These are phyloP conservation scores for Bostrychus sinensis DNA, from an alignment of 2,113 vertebrate genomes.

Conservation along the genomic window DNA sequence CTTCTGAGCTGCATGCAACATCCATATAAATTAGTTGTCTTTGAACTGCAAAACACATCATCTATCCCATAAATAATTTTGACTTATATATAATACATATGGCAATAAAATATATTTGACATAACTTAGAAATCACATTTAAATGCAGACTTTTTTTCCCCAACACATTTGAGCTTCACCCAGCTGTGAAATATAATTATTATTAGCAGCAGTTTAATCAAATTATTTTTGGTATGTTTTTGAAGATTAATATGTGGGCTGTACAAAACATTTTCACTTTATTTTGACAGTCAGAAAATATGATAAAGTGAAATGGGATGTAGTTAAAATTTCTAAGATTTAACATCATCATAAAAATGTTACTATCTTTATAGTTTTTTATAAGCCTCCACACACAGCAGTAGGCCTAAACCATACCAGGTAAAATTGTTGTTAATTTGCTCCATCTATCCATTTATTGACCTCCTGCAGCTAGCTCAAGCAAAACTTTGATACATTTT, in stretches of 20 bases:
- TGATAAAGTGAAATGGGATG: too few species aligned
- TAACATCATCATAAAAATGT: neutral
- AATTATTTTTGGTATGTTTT: too few species aligned
- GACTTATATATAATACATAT: too few species aligned
- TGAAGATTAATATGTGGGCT: too few species aligned
- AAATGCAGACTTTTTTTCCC: too few species aligned
- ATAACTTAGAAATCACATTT: neutral
- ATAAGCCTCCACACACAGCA: neutral
- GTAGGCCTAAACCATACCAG: neutral
- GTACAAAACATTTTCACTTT: too few species aligned
- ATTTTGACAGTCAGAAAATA: too few species aligned
- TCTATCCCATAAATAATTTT: slow-evolving; percentile 16
- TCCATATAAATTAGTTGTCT: slow-evolving; percentile 15
- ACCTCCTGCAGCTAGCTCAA: slow-evolving; percentile 41
- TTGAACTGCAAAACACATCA: slow-evolving; percentile 17
- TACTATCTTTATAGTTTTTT: neutral
- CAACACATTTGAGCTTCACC: too few species aligned
- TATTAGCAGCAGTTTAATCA: too few species aligned
- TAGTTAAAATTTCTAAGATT: too few species aligned
- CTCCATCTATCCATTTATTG: slow-evolving; percentile 9
- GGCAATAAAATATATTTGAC: neutral
- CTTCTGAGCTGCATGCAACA: slow-evolving; percentile 42
- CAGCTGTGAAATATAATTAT: too few species aligned
- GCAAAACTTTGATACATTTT: slow-evolving; percentile 34
- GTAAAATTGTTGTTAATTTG: neutral